Evolutionary conservation across 2,797 vertebrate species (phyloP), one percentile per base, ranked within the genome.

Genomic region (Neopelma chrysocephalum): DNA sequence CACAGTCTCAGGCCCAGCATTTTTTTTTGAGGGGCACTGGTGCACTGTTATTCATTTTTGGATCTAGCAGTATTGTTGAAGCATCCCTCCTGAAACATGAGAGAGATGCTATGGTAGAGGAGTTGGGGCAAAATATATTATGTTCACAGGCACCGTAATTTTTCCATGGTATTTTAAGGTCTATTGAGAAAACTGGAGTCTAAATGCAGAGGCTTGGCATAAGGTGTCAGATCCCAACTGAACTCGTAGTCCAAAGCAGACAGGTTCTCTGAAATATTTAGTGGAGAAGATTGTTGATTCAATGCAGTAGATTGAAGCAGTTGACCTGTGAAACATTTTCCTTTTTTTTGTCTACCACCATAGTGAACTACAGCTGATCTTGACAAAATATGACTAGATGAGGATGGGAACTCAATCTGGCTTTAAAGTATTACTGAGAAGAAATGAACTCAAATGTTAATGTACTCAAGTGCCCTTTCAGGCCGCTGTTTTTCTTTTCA

Each of bases 401-500:
- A 82, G 65, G 70, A 64, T 56, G 10, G 27, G 20, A 86, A 48
- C 56, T 76, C 77, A 78, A 21, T 58, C 69, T 83, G 0, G 40
- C 42, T 82, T 76, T 18, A 43, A 82, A 72, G 25, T 65, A 32
- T 58, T 36, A 38, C 40, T 82, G 68, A 36, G 36, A 87, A 85
- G 43, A 86, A 90, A 51, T 85, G 14, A 87, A 80, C 75, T 82
- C 7, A 73, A 93, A 73, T 77, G 40, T 86, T 95, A 66, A 77
- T 75, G 57, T 62, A 64, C 56, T 90, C 19, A 62, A 86, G 61
- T 83, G 45, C 29, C 80, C 56, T 89, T 89, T 91, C 23, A 90
- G 60, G 25, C 29, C 3, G 0, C 58, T 81, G 29, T 77, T 89
- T 53, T 82, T 61, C 60, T 60, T 82, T 75, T 50, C 60, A 78